These are phyloP conservation scores for Heteropelma amictum DNA, from an alignment of 2,888 invertebrate genomes.

Conservation along the genomic window DNA sequence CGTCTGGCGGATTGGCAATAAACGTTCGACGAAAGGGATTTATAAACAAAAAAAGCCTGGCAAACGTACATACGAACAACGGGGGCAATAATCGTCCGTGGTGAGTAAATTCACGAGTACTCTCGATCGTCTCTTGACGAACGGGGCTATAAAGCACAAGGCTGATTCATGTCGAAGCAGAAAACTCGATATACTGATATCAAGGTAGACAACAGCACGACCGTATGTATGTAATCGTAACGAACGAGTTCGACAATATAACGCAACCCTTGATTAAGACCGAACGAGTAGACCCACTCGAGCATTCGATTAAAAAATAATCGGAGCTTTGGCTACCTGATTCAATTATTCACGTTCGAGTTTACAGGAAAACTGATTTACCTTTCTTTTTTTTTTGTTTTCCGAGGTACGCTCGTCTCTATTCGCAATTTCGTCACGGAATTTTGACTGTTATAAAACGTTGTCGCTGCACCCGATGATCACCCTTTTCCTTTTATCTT, in stretches of 20 bases:
- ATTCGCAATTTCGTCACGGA: not conserved
- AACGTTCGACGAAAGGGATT: constrained; percentile 7
- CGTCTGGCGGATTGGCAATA: constrained; percentile 23
- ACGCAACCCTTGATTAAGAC: constrained; percentile 72
- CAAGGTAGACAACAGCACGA: not conserved
- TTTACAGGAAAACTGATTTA: constrained; percentile 11
- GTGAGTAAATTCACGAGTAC: constrained; percentile 33
- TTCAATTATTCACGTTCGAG: constrained; percentile 29
- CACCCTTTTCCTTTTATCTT: not conserved
- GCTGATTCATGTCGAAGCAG: constrained; percentile 9
- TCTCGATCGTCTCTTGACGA: constrained; percentile 13
- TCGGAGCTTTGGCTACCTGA: constrained; percentile 47
- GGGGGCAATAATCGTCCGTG: constrained; percentile 22
- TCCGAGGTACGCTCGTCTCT: not conserved
- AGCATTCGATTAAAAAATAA: constrained; percentile 71
- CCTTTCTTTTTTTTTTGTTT: not conserved
- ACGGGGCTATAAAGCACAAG: not conserved
- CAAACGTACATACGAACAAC: constrained; percentile 20
- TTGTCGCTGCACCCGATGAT: not conserved
- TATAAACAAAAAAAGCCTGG: not conserved
- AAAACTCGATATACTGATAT: not conserved
- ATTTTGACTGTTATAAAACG: not conserved
- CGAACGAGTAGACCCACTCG: constrained; percentile 66
- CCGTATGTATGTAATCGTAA: not conserved
- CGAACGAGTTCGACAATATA: constrained; percentile 71